Base-by-base conservation (phyloP, 1,140 invertebrate species). In the Mylabris phalerata region DNA sequence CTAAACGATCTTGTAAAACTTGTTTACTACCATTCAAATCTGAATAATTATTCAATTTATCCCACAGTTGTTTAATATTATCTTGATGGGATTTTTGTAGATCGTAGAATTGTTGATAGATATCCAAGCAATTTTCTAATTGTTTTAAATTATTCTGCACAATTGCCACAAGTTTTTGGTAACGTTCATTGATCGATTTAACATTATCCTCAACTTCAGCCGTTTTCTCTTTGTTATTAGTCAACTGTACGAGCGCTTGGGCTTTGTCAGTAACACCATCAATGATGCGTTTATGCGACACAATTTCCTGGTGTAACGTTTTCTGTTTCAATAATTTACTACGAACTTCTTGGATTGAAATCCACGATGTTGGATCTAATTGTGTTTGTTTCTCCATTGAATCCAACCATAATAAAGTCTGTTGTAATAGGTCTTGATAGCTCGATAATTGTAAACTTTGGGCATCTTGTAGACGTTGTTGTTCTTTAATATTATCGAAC, bases 231-330 rank as follows among this genome's bases (percentile, higher is more conserved):
- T 87, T 83, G 10, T 81, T 81, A 42, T 80, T 82, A 50, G 77
- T 80, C 43, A 80, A 76, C 74, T 77, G 80, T 65, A 73, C 78
- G 55, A 90, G 69, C 47, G 78, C 81, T 65, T 88, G 84, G 0
- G 90, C 90, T 76, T 94, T 95, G 70, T 96, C 92, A 4, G 88
- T 87, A 1, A 95, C 82, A 1, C 86, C 86, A 75, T 96, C 94
- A 46, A 98, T 85, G 25, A 93, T 84, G 57, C 93, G 79, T 72
- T 94, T 95, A 68, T 97, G 90, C 0, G 90, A 88, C 19, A 86
- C 75, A 10, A 95, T 92, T 76, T 98, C 95, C 79, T 96, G 93
- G 26, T 92, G 80, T 42, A 86, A 78, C 1, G 87, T 86, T 82
- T 94, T 94, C 65, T 89, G 84, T 71, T 94, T 94, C 42, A 94